Conservation (phyloP, 2,888 invertebrate genomes). For the Agrochola litura region DNA sequence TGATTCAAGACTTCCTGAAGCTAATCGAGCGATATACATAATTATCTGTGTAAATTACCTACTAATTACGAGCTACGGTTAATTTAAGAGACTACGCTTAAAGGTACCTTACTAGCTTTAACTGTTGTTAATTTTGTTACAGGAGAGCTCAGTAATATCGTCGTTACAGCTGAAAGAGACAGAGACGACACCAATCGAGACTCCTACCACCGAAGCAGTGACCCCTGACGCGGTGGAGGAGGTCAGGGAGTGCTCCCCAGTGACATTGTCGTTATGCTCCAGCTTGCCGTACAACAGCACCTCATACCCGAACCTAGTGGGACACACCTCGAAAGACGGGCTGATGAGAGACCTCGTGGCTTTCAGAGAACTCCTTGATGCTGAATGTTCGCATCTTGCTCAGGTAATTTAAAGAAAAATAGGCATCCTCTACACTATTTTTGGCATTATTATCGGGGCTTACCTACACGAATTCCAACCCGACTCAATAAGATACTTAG, state of each 20-base stretch:
- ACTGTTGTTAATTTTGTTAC: conserved; percentile 58
- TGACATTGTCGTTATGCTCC: conserved; percentile 93
- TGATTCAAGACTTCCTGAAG: conserved; percentile 6
- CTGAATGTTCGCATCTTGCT: conserved; percentile 96
- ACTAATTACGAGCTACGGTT: background rate
- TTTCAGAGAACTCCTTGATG: conserved; percentile 96
- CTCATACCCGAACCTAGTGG: conserved; percentile 95
- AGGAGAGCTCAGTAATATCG: conserved; percentile 88
- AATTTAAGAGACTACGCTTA: background rate
- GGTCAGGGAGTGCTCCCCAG: conserved; percentile 92
- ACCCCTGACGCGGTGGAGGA: conserved; percentile 88
- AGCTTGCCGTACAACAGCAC: conserved; percentile 94
- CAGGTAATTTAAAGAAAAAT: conserved; percentile 84
- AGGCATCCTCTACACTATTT: background rate
- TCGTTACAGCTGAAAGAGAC: conserved; percentile 84
- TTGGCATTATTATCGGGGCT: background rate
- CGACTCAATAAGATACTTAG: background rate
- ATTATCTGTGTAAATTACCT: background rate
- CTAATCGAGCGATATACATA: background rate
- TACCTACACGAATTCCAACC: background rate
- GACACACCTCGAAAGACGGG: conserved; percentile 92
- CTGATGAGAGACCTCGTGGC: conserved; percentile 94
- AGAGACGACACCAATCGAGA: conserved; percentile 80
- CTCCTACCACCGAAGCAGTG: conserved; percentile 83
- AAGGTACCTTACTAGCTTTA: background rate